phyloP scores from a whole-genome alignment of 2,888 invertebrate genomes.

The Andrena haemorrhoa region DNA sequence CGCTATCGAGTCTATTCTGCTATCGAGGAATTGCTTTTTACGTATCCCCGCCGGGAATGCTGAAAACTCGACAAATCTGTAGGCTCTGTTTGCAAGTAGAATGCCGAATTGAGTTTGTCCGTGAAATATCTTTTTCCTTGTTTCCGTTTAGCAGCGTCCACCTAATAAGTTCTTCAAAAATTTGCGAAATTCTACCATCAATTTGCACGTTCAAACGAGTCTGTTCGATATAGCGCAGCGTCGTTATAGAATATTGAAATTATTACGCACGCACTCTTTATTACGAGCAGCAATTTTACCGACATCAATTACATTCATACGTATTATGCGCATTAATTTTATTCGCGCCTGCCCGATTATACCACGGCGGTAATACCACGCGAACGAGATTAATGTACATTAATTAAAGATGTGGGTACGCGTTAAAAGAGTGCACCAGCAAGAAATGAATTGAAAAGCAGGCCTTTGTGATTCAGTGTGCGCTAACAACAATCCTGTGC shows the following conservation, averaged over 20 bases:
- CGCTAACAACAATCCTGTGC: neutral
- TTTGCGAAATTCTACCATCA: neutral
- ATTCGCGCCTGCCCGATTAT: conserved; percentile 37
- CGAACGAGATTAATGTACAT: conserved; percentile 53
- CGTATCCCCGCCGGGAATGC: no score
- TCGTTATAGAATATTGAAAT: conserved; percentile 38
- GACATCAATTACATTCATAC: conserved; percentile 55
- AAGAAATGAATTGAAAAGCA: conserved; percentile 28
- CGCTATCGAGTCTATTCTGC: no score
- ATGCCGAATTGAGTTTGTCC: no score
- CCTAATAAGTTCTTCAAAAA: neutral
- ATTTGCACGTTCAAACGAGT: neutral
- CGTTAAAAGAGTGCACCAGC: conserved; percentile 29
- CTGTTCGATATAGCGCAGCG: neutral
- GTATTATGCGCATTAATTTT: conserved; percentile 57
- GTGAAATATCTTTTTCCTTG: no score
- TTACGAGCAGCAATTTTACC: conserved; percentile 32
- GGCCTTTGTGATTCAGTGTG: neutral
- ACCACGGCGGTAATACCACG: conserved; percentile 26
- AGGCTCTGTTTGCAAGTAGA: no score
- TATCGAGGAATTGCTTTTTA: no score
- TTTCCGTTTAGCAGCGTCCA: no score
- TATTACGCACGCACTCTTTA: conserved; percentile 42
- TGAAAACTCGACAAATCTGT: no score
- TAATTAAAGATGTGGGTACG: conserved; percentile 51